Base-by-base conservation (phyloP, 1,140 invertebrate species). In the Anastatus disparis region DNA sequence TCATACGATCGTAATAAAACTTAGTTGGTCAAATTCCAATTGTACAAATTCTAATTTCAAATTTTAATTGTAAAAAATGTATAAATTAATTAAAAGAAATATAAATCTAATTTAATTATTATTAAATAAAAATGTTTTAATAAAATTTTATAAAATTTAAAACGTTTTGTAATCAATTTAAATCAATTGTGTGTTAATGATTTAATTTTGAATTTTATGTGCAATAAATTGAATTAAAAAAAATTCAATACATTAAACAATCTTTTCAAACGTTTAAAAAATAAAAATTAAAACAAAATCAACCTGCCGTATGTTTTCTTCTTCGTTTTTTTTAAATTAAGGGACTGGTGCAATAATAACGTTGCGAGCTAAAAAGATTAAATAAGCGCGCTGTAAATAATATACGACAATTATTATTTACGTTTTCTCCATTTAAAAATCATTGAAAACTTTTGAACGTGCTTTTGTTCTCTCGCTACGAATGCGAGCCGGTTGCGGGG, bases 271-370 rank as follows among this genome's bases (percentile, higher is more conserved):
- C 9, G 15, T 63, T 8, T 27, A 52, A 35, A 27, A 15, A 50
- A 12, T 52, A 55, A 44, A 26, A 35, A 15, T 26, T 10, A 42
- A 55, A 44, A 55, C 24, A 20, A 24, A 42, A 27, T 6, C 50
- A 7, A 29, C n/a, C 27, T 29, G 53, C 20, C n/a, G 50, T 42
- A 59, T 59, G 24, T 65, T 55, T 26, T 66, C 26, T 56, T 55
- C 20, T 17, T 48, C 29, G 17, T 55, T 20, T 27, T 27, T 24
- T 3, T 27, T 52, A 20, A 46, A 61, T 31, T 61, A 46, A 59
- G 74, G 75, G 75, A 73, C 40, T 71, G 71, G 77, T 78, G 75
- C 77, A 78, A 78, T 78, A 76, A 75, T 20, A 64, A 13, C 56
- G 58, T 38, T n/a, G n/a, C n/a, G 26, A 46, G 71, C 64, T 38